Conservation (phyloP, 2,797 vertebrate species). For the Avahi laniger region DNA sequence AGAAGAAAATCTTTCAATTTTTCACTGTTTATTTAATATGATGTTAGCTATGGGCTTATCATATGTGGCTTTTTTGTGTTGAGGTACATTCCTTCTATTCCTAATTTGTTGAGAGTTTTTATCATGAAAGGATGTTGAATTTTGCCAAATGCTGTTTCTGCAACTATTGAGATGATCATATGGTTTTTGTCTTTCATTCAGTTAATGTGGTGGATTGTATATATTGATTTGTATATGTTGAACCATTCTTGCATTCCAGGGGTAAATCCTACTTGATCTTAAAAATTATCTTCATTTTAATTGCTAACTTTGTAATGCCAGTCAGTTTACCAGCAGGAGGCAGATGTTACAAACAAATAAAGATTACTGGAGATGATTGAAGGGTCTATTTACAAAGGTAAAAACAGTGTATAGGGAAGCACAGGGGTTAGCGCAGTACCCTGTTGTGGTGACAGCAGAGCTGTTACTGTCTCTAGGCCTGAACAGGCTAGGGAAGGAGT, state of each 20-base stretch:
- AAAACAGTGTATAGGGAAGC: background rate
- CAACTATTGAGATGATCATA: background rate
- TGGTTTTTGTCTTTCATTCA: background rate
- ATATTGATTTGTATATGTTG: background rate
- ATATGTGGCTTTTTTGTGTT: background rate
- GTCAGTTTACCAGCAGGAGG: background rate
- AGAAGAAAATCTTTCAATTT: background rate
- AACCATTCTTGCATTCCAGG: background rate
- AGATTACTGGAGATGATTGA: background rate
- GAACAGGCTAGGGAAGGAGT: background rate
- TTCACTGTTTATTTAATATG: background rate
- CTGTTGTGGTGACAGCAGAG: background rate
- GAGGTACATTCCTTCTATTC: background rate
- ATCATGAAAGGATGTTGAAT: background rate
- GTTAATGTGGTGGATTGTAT: background rate
- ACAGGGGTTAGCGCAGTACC: fast-evolving
- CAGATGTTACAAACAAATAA: background rate
- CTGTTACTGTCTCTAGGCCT: background rate
- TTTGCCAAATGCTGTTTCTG: background rate
- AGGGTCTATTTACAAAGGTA: background rate
- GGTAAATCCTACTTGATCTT: background rate
- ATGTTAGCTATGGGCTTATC: background rate
- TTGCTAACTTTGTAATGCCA: background rate
- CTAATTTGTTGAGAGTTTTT: background rate
- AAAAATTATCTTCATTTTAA: background rate